Base-by-base conservation (phyloP, 2,797 vertebrate species). In the Sebastes itinus region DNA sequence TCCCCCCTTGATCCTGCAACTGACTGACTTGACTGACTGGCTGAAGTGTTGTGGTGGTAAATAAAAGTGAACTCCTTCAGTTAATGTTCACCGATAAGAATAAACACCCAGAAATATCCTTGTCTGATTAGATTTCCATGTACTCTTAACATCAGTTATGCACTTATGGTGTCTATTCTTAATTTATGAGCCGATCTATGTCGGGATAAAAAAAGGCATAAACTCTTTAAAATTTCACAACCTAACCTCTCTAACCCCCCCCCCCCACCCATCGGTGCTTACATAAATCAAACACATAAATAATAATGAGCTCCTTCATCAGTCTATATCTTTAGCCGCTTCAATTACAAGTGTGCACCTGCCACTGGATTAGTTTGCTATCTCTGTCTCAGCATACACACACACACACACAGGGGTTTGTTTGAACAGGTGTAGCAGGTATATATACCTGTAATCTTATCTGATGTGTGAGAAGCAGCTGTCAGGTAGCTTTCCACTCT, bases 381-480 rank as follows among this genome's bases (percentile, higher is more conserved):
- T 86, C 87, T 78, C 54, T 32, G 28, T 72, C 64, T 83, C 54
- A 49, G 60, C 78, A 77, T 72, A 62, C 78, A 65, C 65, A 77
- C 7, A 59, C 46, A 32, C 10, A 61, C 38, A 38, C 56, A 64
- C 60, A 72, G 5, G 2, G 75, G 67, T 80, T 75, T 91, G 89
- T 93, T 90, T 88, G 78, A 89, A 92, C 92, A 93, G 91, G 89
- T 94, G 90, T 65, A 83, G 82, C 81, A 81, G 81, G 79, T 91
- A 63, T 89, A 92, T 91, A 61, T 89, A 92, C 89, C 91, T 94
- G 91, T 91, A 89, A 92, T 92, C 91, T 93, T 92, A 92, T 93
- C 91, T 90, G 89, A 90, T 87, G 84, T 87, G 88, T 87, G 92
- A 91, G 89, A 46, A 86, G 92, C 93, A 94, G 92, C 87, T 92